Evolutionary conservation across 2,113 vertebrate genomes (phyloP).

Genomic region (Ictalurus furcatus): DNA sequence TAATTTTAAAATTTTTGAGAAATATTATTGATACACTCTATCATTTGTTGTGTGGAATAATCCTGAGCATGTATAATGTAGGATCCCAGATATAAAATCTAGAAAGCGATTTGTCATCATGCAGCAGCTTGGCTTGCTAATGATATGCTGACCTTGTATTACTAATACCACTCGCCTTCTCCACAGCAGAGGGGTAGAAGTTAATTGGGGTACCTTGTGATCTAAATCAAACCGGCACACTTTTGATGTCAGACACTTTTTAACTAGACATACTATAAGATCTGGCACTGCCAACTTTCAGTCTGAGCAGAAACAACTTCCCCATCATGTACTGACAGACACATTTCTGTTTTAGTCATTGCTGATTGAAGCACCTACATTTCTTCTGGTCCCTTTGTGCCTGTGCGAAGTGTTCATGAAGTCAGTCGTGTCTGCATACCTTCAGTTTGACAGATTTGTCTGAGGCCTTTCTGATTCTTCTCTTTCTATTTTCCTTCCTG

Average conservation of each 20-base stretch:
- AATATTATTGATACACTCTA: background rate
- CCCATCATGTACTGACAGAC: slow-evolving; percentile 7
- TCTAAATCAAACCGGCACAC: background rate
- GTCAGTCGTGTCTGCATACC: slow-evolving; percentile 31
- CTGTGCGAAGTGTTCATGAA: background rate
- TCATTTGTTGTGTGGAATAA: background rate
- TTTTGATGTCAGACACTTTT: slow-evolving; percentile 26
- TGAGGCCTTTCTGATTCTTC: slow-evolving; percentile 4
- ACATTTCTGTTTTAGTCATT: background rate
- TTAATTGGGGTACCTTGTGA: slow-evolving; percentile 34
- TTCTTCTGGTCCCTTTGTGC: slow-evolving; percentile 21
- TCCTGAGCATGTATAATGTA: background rate
- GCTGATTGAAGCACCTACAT: background rate
- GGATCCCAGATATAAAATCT: background rate
- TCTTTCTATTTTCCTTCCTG: background rate
- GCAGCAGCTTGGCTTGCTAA: slow-evolving; percentile 48
- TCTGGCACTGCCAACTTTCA: slow-evolving; percentile 30
- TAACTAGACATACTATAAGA: slow-evolving; percentile 20
- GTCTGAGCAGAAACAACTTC: background rate
- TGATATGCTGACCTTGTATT: slow-evolving; percentile 18
- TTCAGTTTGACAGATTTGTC: slow-evolving; percentile 19
- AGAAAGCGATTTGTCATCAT: background rate
- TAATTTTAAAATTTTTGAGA: background rate
- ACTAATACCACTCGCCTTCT: slow-evolving; percentile 1
- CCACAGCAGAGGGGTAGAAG: background rate